These are phyloP conservation scores for Agonum fuliginosum DNA, from an alignment of 2,888 invertebrate species.

Conservation along the genomic window DNA sequence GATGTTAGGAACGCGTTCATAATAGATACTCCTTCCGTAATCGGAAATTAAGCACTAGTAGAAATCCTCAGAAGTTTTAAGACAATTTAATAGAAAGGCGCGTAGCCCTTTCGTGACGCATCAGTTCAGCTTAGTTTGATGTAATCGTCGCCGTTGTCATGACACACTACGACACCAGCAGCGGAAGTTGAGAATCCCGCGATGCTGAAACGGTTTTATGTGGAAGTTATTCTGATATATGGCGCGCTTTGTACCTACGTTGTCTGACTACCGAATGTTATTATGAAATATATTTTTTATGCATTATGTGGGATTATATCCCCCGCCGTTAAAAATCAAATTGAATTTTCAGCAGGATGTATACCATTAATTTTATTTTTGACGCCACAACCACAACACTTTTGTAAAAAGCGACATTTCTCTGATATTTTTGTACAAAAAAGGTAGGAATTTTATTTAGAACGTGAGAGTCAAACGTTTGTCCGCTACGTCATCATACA, in stretches of 20 bases:
- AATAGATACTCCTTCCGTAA: slow-evolving; percentile 15
- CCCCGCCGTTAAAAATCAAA: slow-evolving; percentile 1
- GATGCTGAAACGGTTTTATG: slow-evolving; percentile 31
- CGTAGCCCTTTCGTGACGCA: not conserved
- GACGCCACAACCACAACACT: not conserved
- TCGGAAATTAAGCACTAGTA: slow-evolving; percentile 28
- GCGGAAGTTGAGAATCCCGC: slow-evolving; percentile 12
- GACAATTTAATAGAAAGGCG: slow-evolving; percentile 32
- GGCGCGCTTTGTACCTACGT: slow-evolving; percentile 31
- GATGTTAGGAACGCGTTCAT: slow-evolving; percentile 14
- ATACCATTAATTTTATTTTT: not conserved
- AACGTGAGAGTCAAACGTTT: no score
- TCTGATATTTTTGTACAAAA: no score
- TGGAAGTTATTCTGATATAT: slow-evolving; percentile 35
- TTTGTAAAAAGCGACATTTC: no score
- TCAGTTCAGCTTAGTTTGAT: slow-evolving; percentile 20
- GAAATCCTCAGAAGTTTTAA: slow-evolving; percentile 32
- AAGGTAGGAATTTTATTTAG: no score
- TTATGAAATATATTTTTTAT: slow-evolving; percentile 34
- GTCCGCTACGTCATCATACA: no score
- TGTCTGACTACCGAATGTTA: slow-evolving; percentile 30
- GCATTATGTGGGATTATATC: slow-evolving; percentile 15
- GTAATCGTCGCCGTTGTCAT: slow-evolving; percentile 9
- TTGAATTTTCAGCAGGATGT: not conserved
- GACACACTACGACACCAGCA: not conserved